Evolutionary conservation across 2,888 invertebrate species (phyloP).

Genomic region (Pogonocherus hispidulus): DNA sequence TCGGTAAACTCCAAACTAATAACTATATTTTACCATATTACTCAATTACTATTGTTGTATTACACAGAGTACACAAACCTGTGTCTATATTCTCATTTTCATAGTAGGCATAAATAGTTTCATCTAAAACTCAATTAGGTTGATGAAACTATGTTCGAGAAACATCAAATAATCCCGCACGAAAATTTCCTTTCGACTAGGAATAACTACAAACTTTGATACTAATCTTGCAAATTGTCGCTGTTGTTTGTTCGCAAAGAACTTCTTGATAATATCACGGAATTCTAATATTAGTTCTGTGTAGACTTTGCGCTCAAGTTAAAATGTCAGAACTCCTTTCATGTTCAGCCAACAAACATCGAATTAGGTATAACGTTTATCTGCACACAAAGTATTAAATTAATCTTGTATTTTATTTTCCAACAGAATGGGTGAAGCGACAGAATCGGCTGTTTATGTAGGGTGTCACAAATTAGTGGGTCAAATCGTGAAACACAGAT

Average conservation of each 20-base stretch:
- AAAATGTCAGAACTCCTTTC: neutral
- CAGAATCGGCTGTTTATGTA: no score
- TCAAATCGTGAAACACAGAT: no score
- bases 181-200: neutral
- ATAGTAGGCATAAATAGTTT: no score
- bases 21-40: no score
- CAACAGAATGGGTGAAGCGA: no score
- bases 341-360: neutral
- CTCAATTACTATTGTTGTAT: no score
- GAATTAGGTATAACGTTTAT: neutral
- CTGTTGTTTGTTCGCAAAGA: neutral
- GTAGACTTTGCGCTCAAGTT: neutral
- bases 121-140: neutral
- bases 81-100: no score
- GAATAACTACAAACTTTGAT: neutral
- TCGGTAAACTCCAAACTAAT: no score
- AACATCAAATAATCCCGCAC: neutral
- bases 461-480: no score
- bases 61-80: no score
- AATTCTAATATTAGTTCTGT: neutral
- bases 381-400: no score
- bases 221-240: conserved; percentile 4
- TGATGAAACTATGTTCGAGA: neutral
- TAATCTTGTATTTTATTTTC: no score
- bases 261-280: conserved; percentile 2